phyloP scores from a whole-genome alignment of 2,113 vertebrate genomes.

The Rhizomys pruinosus region DNA sequence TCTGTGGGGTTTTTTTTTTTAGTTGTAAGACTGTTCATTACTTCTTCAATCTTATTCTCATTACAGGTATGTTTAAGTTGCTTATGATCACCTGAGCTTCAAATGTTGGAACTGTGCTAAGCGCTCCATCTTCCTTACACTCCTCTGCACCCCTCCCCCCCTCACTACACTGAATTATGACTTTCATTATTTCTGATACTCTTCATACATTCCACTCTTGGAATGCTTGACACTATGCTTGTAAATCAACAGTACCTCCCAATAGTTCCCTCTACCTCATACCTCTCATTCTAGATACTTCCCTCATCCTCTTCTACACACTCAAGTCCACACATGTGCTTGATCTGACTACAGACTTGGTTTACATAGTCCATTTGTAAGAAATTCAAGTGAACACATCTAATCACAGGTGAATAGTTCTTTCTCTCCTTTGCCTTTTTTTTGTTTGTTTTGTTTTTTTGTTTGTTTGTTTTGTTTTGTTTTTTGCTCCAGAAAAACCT shows the following conservation, averaged over 20 bases:
- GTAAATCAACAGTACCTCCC: no score
- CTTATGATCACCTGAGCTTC: no score
- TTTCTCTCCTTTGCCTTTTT: conserved; percentile 4
- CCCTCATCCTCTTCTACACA: background rate
- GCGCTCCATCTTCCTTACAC: background rate
- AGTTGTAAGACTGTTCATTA: background rate
- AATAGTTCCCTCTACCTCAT: background rate
- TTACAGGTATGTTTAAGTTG: background rate
- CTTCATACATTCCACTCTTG: background rate
- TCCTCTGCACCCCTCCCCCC: accelerated
- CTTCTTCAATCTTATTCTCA: background rate
- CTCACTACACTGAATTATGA: background rate
- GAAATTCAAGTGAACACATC: background rate
- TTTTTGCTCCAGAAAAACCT: background rate
- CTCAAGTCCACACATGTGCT: background rate
- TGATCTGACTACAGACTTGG: background rate
- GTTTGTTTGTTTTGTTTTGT: no score
- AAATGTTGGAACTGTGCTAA: background rate
- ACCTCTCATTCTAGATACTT: background rate
- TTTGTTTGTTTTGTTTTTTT: no score
- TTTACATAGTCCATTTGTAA: background rate
- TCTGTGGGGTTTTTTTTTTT: no score
- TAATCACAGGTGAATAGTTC: background rate
- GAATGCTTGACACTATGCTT: background rate
- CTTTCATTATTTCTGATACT: background rate